Conservation (phyloP, 2,797 vertebrate species). For the Vultur gryphus region DNA sequence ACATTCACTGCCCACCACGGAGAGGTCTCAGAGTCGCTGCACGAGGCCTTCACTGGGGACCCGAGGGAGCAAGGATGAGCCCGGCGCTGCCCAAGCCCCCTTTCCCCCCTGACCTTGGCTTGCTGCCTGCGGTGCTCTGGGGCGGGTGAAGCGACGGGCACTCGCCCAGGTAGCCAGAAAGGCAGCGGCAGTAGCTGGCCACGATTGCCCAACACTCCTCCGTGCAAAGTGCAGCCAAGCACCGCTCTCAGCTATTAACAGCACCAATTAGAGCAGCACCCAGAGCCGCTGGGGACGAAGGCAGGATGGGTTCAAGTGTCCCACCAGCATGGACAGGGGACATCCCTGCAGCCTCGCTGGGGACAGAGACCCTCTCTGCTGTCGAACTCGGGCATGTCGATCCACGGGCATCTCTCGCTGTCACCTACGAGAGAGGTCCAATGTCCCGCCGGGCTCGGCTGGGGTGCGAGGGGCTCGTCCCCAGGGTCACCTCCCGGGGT, state of each 20-base stretch:
- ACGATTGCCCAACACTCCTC: rapidly evolving
- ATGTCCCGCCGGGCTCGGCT: not conserved
- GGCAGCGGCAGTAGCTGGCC: not conserved
- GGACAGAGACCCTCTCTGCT: not conserved
- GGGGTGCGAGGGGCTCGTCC: rapidly evolving
- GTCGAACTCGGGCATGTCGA: rapidly evolving
- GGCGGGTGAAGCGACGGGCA: rapidly evolving
- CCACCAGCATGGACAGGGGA: rapidly evolving
- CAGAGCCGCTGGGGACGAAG: rapidly evolving
- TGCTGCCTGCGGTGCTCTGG: rapidly evolving
- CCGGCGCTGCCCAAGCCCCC: not conserved
- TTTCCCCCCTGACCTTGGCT: too few relatives aligned
- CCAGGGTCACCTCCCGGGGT: not conserved
- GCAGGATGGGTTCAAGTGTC: not conserved
- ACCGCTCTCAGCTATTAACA: rapidly evolving
- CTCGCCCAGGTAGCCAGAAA: not conserved
- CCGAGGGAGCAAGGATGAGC: rapidly evolving
- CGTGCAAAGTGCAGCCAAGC: not conserved
- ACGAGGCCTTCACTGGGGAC: rapidly evolving
- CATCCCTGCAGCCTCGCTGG: not conserved
- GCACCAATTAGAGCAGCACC: not conserved
- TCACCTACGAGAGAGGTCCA: not conserved
- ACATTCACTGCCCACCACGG: rapidly evolving
- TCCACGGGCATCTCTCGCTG: rapidly evolving
- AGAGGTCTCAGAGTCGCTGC: not conserved